Conservation (phyloP, 2,113 vertebrate species). For the Hydrochoerus hydrochaeris region DNA sequence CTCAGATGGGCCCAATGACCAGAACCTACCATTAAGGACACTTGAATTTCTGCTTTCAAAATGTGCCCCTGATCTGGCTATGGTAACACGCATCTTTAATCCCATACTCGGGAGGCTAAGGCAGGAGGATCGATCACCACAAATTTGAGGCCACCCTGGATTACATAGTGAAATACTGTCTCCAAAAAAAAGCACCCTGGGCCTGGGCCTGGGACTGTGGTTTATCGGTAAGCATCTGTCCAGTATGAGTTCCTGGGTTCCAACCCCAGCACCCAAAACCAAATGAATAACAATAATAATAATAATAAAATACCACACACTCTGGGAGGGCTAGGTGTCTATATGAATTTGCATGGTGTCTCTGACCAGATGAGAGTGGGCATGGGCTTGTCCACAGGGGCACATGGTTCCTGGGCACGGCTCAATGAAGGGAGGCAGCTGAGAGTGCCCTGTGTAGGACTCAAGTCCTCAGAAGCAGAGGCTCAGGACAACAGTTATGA, state of each 20-base stretch:
- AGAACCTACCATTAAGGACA: neutral
- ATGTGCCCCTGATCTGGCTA: neutral
- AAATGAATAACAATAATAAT: neutral
- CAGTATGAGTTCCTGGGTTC: neutral
- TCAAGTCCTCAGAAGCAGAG: neutral
- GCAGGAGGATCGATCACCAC: neutral
- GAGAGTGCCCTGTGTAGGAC: neutral
- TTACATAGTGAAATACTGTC: neutral
- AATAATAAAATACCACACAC: neutral
- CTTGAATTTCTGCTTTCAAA: neutral
- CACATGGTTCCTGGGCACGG: neutral
- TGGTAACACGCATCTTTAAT: neutral
- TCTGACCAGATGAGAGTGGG: neutral
- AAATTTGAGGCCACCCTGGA: neutral
- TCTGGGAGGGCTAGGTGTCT: neutral
- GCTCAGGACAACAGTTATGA: neutral
- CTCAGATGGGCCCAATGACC: neutral
- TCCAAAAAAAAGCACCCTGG: neutral
- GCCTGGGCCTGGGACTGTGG: neutral
- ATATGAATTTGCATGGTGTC: neutral
- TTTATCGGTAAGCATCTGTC: neutral
- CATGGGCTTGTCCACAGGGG: neutral
- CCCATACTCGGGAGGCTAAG: neutral
- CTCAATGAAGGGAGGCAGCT: neutral
- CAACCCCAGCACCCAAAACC: neutral